A percentile compares a stretch with the other conserved stretches of the same genome.
These are phyloP conservation scores for Synanthedon vespiformis DNA, from an alignment of 2,888 invertebrate genomes.

Conservation along the genomic window DNA sequence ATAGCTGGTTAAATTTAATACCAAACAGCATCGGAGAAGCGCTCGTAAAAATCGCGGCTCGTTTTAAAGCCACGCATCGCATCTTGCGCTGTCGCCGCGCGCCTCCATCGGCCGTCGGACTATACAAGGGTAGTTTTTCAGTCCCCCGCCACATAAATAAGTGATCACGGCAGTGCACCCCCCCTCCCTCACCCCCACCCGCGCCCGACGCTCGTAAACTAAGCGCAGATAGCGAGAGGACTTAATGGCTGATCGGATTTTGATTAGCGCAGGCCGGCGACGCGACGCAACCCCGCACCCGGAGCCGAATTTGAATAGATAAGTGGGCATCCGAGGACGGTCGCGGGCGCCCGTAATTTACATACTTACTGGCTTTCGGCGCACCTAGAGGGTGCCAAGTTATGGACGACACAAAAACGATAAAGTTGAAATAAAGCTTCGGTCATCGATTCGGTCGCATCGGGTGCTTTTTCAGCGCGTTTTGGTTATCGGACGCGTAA, in stretches of 20 bases:
- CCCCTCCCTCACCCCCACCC: constrained; percentile 27
- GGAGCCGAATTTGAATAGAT: constrained; percentile 69
- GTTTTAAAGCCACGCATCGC: constrained; percentile 45
- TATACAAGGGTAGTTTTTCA: constrained; percentile 64
- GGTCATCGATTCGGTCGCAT: constrained; percentile 59
- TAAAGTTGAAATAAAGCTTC: constrained; percentile 66
- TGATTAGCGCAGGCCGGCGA: constrained; percentile 61
- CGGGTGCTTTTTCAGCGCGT: constrained; percentile 53
- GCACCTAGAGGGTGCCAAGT: constrained; percentile 59
- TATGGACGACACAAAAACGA: constrained; percentile 64
- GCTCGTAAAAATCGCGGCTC: constrained; percentile 62
- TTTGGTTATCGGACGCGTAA: constrained; percentile 45
- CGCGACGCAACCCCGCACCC: constrained; percentile 59
- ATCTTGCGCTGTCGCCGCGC: constrained; percentile 29
- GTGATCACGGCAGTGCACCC: constrained; percentile 41
- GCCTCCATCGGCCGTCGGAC: constrained; percentile 21
- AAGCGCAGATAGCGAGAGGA: constrained; percentile 68
- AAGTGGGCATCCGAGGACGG: constrained; percentile 66
- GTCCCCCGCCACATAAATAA: constrained; percentile 64
- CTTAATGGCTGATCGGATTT: constrained; percentile 72
- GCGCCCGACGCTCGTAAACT: constrained; percentile 51
- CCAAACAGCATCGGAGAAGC: constrained; percentile 47
- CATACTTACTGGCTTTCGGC: constrained; percentile 69
- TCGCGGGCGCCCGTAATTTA: constrained; percentile 68
- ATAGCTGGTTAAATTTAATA: constrained; percentile 54